Percentiles rank a stretch among this genome's conserved stretches.
These are phyloP conservation scores for Diphyllodes magnificus DNA, from an alignment of 2,113 vertebrate species.

Conservation along the genomic window DNA sequence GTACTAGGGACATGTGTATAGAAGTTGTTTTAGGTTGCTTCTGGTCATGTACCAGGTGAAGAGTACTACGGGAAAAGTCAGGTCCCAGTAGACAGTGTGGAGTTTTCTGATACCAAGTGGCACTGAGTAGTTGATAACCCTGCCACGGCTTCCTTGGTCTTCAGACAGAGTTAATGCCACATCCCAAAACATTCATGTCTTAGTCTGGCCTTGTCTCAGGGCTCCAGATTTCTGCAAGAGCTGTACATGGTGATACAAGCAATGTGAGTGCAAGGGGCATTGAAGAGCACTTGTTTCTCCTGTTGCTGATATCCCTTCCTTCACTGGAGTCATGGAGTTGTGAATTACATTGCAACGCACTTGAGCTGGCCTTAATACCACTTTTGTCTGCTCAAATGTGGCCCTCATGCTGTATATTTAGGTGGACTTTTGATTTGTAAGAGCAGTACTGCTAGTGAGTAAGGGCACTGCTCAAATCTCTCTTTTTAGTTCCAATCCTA, in stretches of 20 bases:
- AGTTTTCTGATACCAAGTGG: not conserved
- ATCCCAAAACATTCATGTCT: not conserved
- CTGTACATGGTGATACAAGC: not conserved
- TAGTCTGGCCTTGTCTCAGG: not conserved
- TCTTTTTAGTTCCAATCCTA: not conserved
- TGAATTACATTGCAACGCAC: not conserved
- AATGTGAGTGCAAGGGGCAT: not conserved
- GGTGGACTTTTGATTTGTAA: not conserved
- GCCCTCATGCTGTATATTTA: not conserved
- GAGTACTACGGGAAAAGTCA: not conserved
- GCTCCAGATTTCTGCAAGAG: not conserved
- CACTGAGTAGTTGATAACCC: not conserved
- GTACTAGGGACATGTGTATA: not conserved
- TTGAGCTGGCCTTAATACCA: not conserved
- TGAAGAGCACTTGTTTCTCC: not conserved
- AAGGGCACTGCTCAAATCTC: not conserved
- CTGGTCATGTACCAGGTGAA: accelerated
- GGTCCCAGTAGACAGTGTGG: accelerated
- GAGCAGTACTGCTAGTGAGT: not conserved
- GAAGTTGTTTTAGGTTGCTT: not conserved
- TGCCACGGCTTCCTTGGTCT: not conserved
- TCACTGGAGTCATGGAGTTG: not conserved
- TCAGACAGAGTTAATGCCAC: not conserved
- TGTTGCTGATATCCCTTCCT: not conserved
- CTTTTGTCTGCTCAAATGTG: not conserved